Percentiles rank a stretch among this genome's conserved stretches.
Evolutionary conservation across 1,140 invertebrate species (phyloP).

Genomic region (honey bee (Apis mellifera)): Amel_HAv3.1 CM009941.2:11864501-11865000

Average conservation of each 20-base stretch:
- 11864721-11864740: slow-evolving; percentile 82
- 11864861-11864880: slow-evolving; percentile 31
- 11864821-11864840: neutral
- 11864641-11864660: slow-evolving; percentile 71
- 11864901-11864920: slow-evolving; percentile 44
- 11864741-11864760: slow-evolving; percentile 74
- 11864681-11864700: slow-evolving; percentile 81
- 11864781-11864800: slow-evolving; percentile 44
- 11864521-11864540: neutral
- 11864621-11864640: slow-evolving; percentile 40
- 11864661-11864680: slow-evolving; percentile 79
- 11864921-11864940: slow-evolving; percentile 12
- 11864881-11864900: slow-evolving; percentile 40
- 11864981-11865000: slow-evolving; percentile 39
- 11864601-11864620: neutral
- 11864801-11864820: neutral
- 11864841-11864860: slow-evolving; percentile 22
- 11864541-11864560: slow-evolving; percentile 70
- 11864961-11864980: slow-evolving; percentile 11
- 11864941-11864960: slow-evolving; percentile 50
- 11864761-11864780: slow-evolving; percentile 68
- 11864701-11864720: slow-evolving; percentile 81
- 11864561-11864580: slow-evolving; percentile 52
- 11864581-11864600: slow-evolving; percentile 4
- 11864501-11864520: slow-evolving; percentile 3